These are phyloP conservation scores for Phlogophora meticulosa DNA, from an alignment of 2,888 invertebrate genomes.

Conservation along the genomic window DNA sequence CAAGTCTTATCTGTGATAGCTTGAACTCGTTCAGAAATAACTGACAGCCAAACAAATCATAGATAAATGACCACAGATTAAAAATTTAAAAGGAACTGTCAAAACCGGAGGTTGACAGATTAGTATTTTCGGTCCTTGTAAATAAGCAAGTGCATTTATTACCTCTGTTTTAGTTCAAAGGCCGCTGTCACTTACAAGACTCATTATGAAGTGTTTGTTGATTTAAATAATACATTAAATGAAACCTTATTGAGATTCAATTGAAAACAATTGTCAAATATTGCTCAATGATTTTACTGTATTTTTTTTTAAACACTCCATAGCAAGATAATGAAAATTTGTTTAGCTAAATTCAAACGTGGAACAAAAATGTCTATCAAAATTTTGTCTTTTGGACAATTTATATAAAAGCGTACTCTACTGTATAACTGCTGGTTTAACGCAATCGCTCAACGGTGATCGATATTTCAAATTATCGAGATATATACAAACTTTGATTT, in stretches of 20 bases:
- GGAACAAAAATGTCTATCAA: constrained; percentile 48
- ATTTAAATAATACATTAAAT: constrained; percentile 11
- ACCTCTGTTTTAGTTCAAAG: constrained; percentile 30
- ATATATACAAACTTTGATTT: no score
- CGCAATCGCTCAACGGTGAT: not conserved
- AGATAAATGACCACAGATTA: not conserved
- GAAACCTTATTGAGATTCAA: constrained; percentile 50
- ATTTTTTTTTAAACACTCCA: constrained; percentile 18
- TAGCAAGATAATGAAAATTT: constrained; percentile 34
- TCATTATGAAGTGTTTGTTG: constrained; percentile 37
- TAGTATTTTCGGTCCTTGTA: not conserved
- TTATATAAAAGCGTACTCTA: constrained; percentile 27
- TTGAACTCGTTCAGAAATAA: no score
- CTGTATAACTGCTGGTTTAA: not conserved
- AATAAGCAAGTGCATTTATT: not conserved
- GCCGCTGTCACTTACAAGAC: constrained; percentile 41
- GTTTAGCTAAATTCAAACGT: constrained; percentile 46
- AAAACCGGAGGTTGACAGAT: not conserved
- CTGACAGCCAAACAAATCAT: no score
- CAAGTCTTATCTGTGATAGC: no score
- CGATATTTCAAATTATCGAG: not conserved
- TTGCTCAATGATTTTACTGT: constrained; percentile 8
- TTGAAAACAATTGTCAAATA: constrained; percentile 19
- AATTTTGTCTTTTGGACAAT: constrained; percentile 49
- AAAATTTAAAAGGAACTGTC: not conserved